These are phyloP conservation scores for Pasiphila rectangulata DNA, from an alignment of 2,888 invertebrate genomes.

Conservation along the genomic window DNA sequence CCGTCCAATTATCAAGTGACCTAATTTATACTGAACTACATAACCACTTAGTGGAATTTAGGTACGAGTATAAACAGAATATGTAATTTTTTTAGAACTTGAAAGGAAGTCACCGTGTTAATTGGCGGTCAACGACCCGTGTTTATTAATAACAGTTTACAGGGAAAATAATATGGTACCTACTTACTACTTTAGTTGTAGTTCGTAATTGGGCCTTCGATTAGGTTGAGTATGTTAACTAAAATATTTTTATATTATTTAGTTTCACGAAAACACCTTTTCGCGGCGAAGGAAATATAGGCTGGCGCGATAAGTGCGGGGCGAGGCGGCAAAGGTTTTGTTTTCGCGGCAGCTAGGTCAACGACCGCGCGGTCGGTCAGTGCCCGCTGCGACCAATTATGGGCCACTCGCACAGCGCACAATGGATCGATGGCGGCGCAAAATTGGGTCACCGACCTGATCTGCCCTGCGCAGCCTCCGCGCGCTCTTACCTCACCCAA, in stretches of 20 bases:
- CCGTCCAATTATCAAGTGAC: conserved; percentile 47
- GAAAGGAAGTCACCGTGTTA: conserved; percentile 69
- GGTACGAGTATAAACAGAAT: conserved; percentile 46
- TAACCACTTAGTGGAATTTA: conserved; percentile 42
- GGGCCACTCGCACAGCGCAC: conserved; percentile 80
- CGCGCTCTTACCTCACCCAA: conserved; percentile 37
- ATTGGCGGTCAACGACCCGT: conserved; percentile 57
- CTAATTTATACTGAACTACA: conserved; percentile 48
- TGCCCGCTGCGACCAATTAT: conserved; percentile 80
- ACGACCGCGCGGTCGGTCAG: conserved; percentile 75
- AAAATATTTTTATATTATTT: conserved; percentile 2
- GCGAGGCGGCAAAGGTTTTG: conserved; percentile 63
- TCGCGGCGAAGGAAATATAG: conserved; percentile 25
- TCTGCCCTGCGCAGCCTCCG: conserved; percentile 45
- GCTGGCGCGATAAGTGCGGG: conserved; percentile 37
- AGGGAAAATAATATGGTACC: conserved; percentile 18
- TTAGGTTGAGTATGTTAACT: conserved; percentile 5
- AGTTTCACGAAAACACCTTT: conserved; percentile 4
- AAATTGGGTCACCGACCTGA: conserved; percentile 75
- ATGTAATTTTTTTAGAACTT: conserved; percentile 48
- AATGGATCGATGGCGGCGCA: conserved; percentile 80
- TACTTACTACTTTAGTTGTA: not conserved
- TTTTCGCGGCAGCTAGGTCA: conserved; percentile 74
- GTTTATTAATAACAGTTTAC: conserved; percentile 46
- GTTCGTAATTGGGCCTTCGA: conserved; percentile 2